Conservation (phyloP, 1,140 invertebrate genomes). For the Drosophila kohkoa region DNA sequence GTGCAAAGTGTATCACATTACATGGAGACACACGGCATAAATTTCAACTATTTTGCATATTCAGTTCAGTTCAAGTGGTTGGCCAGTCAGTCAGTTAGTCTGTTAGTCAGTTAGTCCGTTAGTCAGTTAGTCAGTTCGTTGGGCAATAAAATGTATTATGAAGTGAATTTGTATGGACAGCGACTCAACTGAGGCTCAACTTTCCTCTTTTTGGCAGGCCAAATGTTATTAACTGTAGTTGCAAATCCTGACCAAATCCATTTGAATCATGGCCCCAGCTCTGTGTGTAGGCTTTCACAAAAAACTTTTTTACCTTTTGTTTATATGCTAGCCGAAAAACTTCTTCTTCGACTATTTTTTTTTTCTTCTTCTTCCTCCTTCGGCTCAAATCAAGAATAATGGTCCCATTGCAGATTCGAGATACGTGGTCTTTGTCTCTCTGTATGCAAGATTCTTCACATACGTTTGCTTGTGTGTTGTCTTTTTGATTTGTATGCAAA, state of each 20-base stretch:
- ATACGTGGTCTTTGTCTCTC: slow-evolving; percentile 49
- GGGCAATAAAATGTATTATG: slow-evolving; percentile 57
- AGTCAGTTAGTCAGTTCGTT: slow-evolving; percentile 46
- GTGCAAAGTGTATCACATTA: slow-evolving; percentile 72
- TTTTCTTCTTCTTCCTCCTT: slow-evolving; percentile 12
- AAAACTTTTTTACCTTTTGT: slow-evolving; percentile 63
- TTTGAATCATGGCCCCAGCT: slow-evolving; percentile 33
- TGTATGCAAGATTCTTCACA: slow-evolving; percentile 30
- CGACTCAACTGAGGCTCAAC: slow-evolving; percentile 15
- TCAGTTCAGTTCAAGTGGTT: slow-evolving; percentile 35
- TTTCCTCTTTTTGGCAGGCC: slow-evolving; percentile 34
- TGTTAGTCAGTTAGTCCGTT: slow-evolving; percentile 29
- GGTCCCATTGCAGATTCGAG: slow-evolving; percentile 69
- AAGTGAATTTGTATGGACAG: slow-evolving; percentile 48
- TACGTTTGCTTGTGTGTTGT: slow-evolving; percentile 22
- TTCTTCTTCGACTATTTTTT: slow-evolving; percentile 45
- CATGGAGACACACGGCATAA: slow-evolving; percentile 58
- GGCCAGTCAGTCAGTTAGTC: slow-evolving; percentile 26
- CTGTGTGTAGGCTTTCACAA: slow-evolving; percentile 48
- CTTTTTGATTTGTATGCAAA: slow-evolving; percentile 80
- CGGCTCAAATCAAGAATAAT: slow-evolving; percentile 75
- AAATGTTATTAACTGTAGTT: slow-evolving; percentile 75
- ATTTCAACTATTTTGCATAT: slow-evolving; percentile 69
- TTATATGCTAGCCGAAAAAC: slow-evolving; percentile 55
- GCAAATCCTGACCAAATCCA: slow-evolving; percentile 65